Evolutionary conservation across 2,888 invertebrate genomes (phyloP), one percentile per base, ranked within the genome.

Genomic region (Micropterix aruncella): DNA sequence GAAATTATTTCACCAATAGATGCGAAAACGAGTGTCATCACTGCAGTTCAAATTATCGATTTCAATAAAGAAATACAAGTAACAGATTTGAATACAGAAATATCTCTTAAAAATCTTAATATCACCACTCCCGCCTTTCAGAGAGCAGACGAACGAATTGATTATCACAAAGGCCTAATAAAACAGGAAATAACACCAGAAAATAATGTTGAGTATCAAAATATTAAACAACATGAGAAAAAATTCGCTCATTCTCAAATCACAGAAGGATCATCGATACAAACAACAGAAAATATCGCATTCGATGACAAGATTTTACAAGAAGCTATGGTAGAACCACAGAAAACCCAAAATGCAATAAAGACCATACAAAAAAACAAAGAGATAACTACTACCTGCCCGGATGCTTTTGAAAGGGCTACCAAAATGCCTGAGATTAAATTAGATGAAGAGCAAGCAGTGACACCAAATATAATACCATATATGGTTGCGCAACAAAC

Each of bases 271-370:
- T 58, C 58, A 50, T 55, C 56, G 38, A 47, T 60, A 41, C 62
- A 56, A 54, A 60, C 59, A 54, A 60, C 64, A 49, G 56, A 60
- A 59, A 61, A 63, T 53, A n/a, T n/a, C n/a, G n/a, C n/a, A n/a
- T n/a, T n/a, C n/a, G n/a, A n/a, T n/a, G n/a, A n/a, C n/a, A n/a
- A n/a, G n/a, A n/a, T n/a, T n/a, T n/a, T n/a, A n/a, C n/a, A n/a
- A n/a, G n/a, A n/a, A n/a, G n/a, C n/a, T n/a, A n/a, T n/a, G n/a
- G n/a, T n/a, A n/a, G n/a, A n/a, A n/a, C n/a, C n/a, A n/a, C n/a
- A n/a, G n/a, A n/a, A n/a, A n/a, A n/a, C n/a, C n/a, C n/a, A n/a
- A n/a, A n/a, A n/a, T n/a, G n/a, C n/a, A n/a, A n/a, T n/a, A n/a
- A n/a, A n/a, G n/a, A n/a, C n/a, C n/a, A n/a, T n/a, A n/a, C n/a